These are phyloP conservation scores for Cygnus atratus DNA, from an alignment of 2,113 vertebrate species.

Conservation along the genomic window DNA sequence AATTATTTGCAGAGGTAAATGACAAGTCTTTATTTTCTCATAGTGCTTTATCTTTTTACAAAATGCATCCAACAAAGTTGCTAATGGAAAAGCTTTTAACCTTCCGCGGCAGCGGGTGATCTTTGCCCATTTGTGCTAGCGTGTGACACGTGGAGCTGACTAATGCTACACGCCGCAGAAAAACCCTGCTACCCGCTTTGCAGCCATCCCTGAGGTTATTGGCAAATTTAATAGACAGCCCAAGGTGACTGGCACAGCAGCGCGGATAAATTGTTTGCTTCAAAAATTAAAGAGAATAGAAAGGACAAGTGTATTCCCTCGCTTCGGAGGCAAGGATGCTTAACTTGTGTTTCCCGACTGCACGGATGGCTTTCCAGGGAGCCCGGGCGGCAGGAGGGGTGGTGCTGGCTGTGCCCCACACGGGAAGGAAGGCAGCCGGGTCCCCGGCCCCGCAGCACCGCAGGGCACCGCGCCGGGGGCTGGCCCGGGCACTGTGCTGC, in stretches of 20 bases:
- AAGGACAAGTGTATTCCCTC: background rate
- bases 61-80: constrained; percentile 6
- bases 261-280: background rate
- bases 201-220: background rate
- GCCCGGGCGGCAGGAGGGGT: background rate
- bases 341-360: rapidly evolving
- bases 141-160: background rate
- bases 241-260: background rate
- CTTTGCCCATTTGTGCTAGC: background rate
- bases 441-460: background rate
- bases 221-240: background rate
- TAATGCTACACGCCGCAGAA: background rate
- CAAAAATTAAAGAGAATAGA: background rate
- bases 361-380: background rate
- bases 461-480: too few species aligned
- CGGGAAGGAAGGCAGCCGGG: rapidly evolving
- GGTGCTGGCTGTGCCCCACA: background rate
- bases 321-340: rapidly evolving
- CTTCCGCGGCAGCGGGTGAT: constrained; percentile 16
- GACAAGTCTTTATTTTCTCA: constrained; percentile 62
- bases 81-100: constrained; percentile 79
- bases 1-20: constrained; percentile 55
- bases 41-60: constrained; percentile 41
- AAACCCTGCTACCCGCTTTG: background rate
- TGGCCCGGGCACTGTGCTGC: too few species aligned